Evolutionary conservation across 2,113 vertebrate species (phyloP).

Genomic region (Megaceryle torquata): DNA sequence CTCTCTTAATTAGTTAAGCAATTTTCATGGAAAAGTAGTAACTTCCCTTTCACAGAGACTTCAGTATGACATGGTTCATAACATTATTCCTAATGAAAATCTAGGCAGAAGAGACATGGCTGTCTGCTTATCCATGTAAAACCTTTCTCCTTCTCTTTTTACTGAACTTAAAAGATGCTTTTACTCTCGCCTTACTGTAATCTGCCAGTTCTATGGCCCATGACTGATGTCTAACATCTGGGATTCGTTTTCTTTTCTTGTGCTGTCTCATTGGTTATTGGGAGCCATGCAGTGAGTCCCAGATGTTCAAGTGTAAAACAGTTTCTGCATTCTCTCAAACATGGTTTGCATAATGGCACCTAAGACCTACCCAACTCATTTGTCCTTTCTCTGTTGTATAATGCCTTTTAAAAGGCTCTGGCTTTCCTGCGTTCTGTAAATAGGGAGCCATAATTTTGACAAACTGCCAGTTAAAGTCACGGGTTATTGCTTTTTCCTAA

Average conservation of each 20-base stretch:
- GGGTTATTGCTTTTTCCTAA: not conserved
- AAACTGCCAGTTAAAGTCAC: not conserved
- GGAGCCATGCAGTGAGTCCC: not conserved
- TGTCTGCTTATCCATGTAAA: not conserved
- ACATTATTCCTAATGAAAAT: not conserved
- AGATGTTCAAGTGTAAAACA: conserved; percentile 30
- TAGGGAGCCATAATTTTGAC: not conserved
- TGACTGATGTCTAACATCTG: not conserved
- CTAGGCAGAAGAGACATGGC: not conserved
- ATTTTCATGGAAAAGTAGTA: not conserved
- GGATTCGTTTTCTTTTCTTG: not conserved
- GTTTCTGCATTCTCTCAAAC: not conserved
- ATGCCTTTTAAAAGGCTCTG: not conserved
- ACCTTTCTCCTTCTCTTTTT: not conserved
- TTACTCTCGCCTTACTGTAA: not conserved
- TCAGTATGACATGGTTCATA: not conserved
- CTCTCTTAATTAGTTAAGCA: not conserved
- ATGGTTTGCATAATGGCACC: not conserved
- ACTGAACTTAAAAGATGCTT: not conserved
- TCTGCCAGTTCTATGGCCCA: not conserved
- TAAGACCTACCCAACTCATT: not conserved
- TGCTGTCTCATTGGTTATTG: conserved; percentile 4
- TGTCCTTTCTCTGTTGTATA: not conserved
- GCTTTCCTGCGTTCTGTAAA: not conserved
- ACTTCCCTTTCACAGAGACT: not conserved